phyloP scores from a whole-genome alignment of 2,797 vertebrate genomes.

The Perdix hodgsoniae region DNA sequence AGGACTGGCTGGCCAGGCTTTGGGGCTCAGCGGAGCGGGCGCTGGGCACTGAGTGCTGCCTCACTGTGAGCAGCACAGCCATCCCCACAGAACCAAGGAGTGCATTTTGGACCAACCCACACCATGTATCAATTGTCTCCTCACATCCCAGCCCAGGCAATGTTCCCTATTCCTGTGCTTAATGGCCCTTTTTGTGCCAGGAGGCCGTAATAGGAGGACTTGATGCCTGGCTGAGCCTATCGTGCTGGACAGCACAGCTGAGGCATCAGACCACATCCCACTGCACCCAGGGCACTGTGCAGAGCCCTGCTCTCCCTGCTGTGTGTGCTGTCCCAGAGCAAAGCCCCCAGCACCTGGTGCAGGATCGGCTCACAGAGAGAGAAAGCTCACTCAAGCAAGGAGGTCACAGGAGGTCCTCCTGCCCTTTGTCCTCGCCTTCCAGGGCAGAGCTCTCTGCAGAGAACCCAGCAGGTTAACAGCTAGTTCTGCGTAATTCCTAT shows the following conservation, averaged over 20 bases:
- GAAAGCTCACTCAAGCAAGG: background rate
- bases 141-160: background rate
- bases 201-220: background rate
- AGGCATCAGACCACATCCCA: background rate
- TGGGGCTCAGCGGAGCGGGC: background rate
- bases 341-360: background rate
- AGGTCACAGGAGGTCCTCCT: background rate
- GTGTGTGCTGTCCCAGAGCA: background rate
- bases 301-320: background rate
- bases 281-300: background rate
- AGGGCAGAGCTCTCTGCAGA: background rate
- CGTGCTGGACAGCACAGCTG: background rate
- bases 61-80: background rate
- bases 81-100: background rate
- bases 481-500: background rate
- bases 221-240: background rate
- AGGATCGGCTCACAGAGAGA: background rate
- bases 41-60: too few species aligned
- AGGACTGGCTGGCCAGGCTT: background rate
- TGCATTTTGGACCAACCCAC: background rate
- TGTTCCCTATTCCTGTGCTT: background rate
- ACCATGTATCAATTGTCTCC: background rate
- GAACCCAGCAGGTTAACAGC: background rate
- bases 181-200: constrained; percentile 43
- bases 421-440: background rate